phyloP scores from a whole-genome alignment of 2,113 vertebrate species.

The Glaucomys volans region DNA sequence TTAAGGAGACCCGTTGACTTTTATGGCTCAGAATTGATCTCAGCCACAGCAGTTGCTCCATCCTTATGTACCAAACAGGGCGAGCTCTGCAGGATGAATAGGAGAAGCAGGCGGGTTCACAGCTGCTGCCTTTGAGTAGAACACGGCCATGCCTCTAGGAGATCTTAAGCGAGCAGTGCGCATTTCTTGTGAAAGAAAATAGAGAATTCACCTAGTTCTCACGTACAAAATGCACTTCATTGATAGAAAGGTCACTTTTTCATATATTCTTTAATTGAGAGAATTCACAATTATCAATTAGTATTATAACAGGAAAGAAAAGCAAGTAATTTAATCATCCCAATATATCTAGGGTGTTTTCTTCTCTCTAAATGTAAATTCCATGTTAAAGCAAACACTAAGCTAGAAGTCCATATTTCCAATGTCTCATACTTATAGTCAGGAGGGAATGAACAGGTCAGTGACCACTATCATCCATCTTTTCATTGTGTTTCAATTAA shows the following conservation, averaged over 20 bases:
- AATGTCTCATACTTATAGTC: not conserved
- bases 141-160: accelerated
- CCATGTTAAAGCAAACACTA: not conserved
- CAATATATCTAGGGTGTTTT: not conserved
- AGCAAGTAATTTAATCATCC: not conserved
- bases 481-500: not conserved
- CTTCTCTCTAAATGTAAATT: not conserved
- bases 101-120: not conserved
- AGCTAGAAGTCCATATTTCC: not conserved
- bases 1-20: slow-evolving; percentile 67
- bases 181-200: not conserved
- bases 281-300: not conserved
- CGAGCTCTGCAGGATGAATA: not conserved
- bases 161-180: not conserved
- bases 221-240: not conserved
- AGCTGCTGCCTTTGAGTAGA: not conserved
- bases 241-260: not conserved
- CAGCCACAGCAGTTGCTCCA: slow-evolving; percentile 16
- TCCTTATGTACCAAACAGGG: slow-evolving; percentile 16
- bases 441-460: not conserved
- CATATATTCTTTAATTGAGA: not conserved
- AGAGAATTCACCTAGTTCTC: not conserved
- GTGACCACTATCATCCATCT: not conserved
- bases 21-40: slow-evolving; percentile 59
- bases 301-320: not conserved